phyloP scores from a whole-genome alignment of 2,888 invertebrate species.

The Aspidapion aeneum region DNA sequence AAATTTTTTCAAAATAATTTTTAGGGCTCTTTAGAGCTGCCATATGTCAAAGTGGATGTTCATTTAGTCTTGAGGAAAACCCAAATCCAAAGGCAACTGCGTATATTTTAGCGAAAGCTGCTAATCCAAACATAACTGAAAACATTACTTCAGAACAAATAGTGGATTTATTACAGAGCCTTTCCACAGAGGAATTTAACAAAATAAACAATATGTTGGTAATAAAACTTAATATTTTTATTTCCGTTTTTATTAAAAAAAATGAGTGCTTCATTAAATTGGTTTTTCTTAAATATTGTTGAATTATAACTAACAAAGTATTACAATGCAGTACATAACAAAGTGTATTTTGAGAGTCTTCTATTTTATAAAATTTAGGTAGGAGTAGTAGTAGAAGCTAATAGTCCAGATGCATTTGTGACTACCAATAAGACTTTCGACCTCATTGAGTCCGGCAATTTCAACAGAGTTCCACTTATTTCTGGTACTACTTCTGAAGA shows the following conservation, averaged over 20 bases:
- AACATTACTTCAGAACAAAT: neutral
- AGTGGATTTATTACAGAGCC: neutral
- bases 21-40: slow-evolving; percentile 15
- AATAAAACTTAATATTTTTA: no score
- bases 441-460: neutral
- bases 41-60: slow-evolving; percentile 20
- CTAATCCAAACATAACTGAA: neutral
- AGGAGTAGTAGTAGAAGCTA: neutral
- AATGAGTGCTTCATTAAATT: no score
- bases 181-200: no score
- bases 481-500: neutral
- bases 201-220: neutral
- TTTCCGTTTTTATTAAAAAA: no score
- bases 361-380: no score
- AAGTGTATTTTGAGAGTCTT: no score
- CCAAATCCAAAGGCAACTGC: slow-evolving; percentile 13
- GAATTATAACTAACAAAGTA: neutral
- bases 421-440: neutral
- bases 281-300: no score
- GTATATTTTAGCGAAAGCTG: neutral
- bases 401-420: neutral
- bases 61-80: slow-evolving; percentile 18
- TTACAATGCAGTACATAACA: no score
- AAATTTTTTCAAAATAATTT: no score
- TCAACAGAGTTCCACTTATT: neutral